These are phyloP conservation scores for Zosterops borbonicus DNA, from an alignment of 2,113 vertebrate genomes.

Conservation along the genomic window DNA sequence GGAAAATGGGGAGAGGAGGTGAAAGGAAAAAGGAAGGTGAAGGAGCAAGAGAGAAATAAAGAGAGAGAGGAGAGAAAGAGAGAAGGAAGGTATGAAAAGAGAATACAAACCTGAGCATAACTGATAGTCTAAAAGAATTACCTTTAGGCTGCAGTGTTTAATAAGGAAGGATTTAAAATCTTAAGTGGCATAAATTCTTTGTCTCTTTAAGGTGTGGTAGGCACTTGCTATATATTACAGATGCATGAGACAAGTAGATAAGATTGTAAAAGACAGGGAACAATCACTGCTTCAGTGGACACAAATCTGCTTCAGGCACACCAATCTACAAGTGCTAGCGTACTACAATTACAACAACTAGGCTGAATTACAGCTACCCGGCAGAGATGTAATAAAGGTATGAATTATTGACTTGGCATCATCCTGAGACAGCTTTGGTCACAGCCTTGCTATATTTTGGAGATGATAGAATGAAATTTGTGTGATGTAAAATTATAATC, in stretches of 20 bases:
- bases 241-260: slow-evolving; percentile 32
- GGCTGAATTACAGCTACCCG: slow-evolving; percentile 73
- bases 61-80: background rate
- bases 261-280: slow-evolving; percentile 36
- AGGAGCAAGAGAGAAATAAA: background rate
- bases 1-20: background rate
- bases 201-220: background rate
- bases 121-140: background rate
- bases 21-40: rapidly evolving
- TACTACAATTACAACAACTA: slow-evolving; percentile 69
- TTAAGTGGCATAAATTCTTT: slow-evolving; percentile 14
- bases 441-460: slow-evolving; percentile 76
- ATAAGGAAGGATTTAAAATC: background rate
- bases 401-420: slow-evolving; percentile 83
- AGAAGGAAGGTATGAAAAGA: background rate
- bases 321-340: slow-evolving; percentile 56
- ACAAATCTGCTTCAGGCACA: slow-evolving; percentile 40
- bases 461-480: slow-evolving; percentile 78
- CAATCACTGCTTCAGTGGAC: background rate
- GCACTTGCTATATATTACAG: slow-evolving; percentile 56
- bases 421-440: slow-evolving; percentile 80
- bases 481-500: slow-evolving; percentile 83
- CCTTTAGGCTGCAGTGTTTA: background rate
- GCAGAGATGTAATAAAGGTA: slow-evolving; percentile 76
- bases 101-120: background rate